These are phyloP conservation scores for Solenopsis invicta DNA, from an alignment of 1,140 invertebrate species.

Conservation along the genomic window DNA sequence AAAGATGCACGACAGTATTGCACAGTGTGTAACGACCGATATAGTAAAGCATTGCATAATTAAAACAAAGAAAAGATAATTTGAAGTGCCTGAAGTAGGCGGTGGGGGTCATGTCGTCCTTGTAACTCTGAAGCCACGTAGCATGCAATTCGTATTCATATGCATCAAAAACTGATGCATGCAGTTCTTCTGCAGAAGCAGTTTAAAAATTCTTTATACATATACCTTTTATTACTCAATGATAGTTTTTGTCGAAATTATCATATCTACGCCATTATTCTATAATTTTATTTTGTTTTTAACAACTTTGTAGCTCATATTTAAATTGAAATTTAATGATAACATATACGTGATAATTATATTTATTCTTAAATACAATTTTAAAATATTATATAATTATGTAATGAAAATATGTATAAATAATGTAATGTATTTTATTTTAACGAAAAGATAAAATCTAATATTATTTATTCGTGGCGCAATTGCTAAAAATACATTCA, in stretches of 20 bases:
- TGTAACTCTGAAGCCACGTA: slow-evolving; percentile 67
- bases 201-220: background rate
- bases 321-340: too few relatives aligned
- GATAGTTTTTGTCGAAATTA: too few relatives aligned
- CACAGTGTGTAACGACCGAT: background rate
- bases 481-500: background rate
- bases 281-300: too few relatives aligned
- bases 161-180: background rate
- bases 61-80: slow-evolving; percentile 84
- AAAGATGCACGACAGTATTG: slow-evolving; percentile 47
- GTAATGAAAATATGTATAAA: background rate
- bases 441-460: background rate
- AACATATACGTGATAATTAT: too few relatives aligned
- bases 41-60: slow-evolving; percentile 72
- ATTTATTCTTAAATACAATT: too few relatives aligned
- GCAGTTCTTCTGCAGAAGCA: background rate
- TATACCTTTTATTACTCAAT: background rate
- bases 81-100: slow-evolving; percentile 68
- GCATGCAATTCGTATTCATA: slow-evolving; percentile 14
- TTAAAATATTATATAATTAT: background rate
- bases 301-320: too few relatives aligned
- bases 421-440: background rate
- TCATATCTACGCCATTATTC: too few relatives aligned
- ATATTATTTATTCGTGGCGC: background rate
- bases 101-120: slow-evolving; percentile 75